Evolutionary conservation across 2,888 invertebrate genomes (phyloP).

Genomic region (Chrysina gloriosa): DNA sequence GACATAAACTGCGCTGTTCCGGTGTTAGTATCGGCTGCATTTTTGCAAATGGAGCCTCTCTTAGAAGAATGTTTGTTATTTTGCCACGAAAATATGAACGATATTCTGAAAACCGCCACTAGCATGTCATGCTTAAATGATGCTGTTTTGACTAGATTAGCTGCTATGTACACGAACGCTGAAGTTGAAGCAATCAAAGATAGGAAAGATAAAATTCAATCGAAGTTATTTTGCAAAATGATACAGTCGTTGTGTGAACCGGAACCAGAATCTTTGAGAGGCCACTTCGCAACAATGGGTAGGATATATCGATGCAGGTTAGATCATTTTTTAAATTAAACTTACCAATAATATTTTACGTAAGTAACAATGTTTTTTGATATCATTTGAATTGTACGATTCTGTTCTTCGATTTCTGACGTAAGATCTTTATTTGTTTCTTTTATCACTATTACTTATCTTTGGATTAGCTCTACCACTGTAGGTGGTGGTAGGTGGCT

Average conservation of each 20-base stretch:
- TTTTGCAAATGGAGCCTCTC: conserved; percentile 93
- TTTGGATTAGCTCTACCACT: too few relatives aligned
- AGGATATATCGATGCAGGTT: conserved; percentile 78
- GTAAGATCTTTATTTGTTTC: too few relatives aligned
- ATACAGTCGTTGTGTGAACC: conserved; percentile 82
- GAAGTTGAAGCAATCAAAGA: conserved; percentile 89
- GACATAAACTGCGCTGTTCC: conserved; percentile 91
- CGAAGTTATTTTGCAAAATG: conserved; percentile 84
- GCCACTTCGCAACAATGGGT: conserved; percentile 84
- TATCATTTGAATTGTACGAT: too few relatives aligned
- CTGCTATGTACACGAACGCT: conserved; percentile 88
- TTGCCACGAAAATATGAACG: conserved; percentile 88
- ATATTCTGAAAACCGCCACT: conserved; percentile 86
- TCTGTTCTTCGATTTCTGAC: too few relatives aligned
- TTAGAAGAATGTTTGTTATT: conserved; percentile 87
- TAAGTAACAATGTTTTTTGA: too few relatives aligned
- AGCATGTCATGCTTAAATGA: conserved; percentile 92
- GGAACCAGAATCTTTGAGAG: conserved; percentile 79
- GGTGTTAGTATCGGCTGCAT: conserved; percentile 91
- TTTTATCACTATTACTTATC: too few relatives aligned
- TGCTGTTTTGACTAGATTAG: conserved; percentile 76
- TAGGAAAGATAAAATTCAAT: conserved; percentile 89
- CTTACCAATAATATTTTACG: background rate
- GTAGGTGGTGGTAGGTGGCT: too few relatives aligned
- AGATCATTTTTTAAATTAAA: background rate